phyloP scores from a whole-genome alignment of 2,113 vertebrate species.

The Onychostoma macrolepis region DNA sequence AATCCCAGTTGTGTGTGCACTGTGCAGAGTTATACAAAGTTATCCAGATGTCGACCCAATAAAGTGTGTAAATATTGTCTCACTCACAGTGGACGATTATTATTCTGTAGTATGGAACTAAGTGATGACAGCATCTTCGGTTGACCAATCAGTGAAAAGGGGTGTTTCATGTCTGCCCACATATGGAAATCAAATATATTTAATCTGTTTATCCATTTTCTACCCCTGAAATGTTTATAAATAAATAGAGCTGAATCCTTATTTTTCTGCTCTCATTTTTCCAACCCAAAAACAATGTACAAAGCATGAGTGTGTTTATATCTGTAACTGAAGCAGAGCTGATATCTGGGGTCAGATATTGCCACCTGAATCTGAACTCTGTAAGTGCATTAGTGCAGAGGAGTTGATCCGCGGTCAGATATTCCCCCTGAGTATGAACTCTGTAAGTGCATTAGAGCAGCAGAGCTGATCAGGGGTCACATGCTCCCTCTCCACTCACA shows the following conservation, averaged over 20 bases:
- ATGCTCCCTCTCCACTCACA: conserved; percentile 17
- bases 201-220: not conserved
- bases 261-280: not conserved
- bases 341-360: conserved; percentile 29
- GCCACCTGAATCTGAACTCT: conserved; percentile 27
- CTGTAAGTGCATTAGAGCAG: conserved; percentile 30
- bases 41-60: not conserved
- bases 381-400: conserved; percentile 41
- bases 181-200: not conserved
- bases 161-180: not conserved
- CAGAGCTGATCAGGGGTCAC: conserved; percentile 34
- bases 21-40: not conserved
- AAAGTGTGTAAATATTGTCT: conserved; percentile 1
- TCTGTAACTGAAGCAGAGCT: conserved; percentile 16
- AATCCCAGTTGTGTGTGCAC: not conserved
- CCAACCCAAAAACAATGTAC: not conserved
- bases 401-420: conserved; percentile 25
- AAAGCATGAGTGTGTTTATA: not conserved
- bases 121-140: not conserved
- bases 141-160: not conserved
- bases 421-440: conserved; percentile 24
- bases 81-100: not conserved
- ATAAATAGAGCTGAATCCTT: not conserved
- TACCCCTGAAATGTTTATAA: not conserved
- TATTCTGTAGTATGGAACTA: not conserved